These are phyloP conservation scores for Xestobium rufovillosum DNA, from an alignment of 2,888 invertebrate genomes.

Conservation along the genomic window DNA sequence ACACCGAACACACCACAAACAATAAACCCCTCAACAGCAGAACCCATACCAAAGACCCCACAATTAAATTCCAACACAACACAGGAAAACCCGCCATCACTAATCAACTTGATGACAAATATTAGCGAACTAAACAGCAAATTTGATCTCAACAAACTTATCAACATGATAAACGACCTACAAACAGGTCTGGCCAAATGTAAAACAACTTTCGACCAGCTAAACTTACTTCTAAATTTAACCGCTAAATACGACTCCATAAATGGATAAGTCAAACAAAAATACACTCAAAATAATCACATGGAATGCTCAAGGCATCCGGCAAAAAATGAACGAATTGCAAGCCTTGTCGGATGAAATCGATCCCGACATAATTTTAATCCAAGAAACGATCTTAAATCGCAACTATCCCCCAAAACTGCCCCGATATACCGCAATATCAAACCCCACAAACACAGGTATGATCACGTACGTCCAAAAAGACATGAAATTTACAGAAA, in stretches of 20 bases:
- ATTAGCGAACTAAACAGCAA: not conserved
- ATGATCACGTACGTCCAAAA: not conserved
- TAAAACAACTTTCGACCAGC: not conserved
- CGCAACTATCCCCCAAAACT: slow-evolving; percentile 6
- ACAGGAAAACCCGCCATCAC: not conserved
- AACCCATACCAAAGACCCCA: not conserved
- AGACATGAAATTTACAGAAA: no score
- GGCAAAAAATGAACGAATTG: slow-evolving; percentile 8
- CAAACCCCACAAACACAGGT: slow-evolving; percentile 5
- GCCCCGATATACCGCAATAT: slow-evolving; percentile 3
- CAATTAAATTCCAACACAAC: not conserved
- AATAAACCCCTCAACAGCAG: not conserved
- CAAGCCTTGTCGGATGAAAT: slow-evolving; percentile 4
- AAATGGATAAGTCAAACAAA: no score
- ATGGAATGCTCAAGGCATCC: slow-evolving; percentile 9
- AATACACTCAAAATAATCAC: slow-evolving; percentile 4
- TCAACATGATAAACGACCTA: not conserved
- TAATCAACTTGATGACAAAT: not conserved
- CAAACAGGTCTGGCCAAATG: not conserved
- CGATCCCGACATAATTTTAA: slow-evolving; percentile 5
- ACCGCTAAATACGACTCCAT: not conserved
- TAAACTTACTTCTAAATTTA: not conserved
- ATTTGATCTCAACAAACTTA: not conserved
- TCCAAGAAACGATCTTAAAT: slow-evolving; percentile 6
- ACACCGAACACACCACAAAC: not conserved